Percentiles rank a stretch among this genome's conserved stretches.
Evolutionary conservation across 2,113 vertebrate species (phyloP).

Genomic region (Cottus gobio): DNA sequence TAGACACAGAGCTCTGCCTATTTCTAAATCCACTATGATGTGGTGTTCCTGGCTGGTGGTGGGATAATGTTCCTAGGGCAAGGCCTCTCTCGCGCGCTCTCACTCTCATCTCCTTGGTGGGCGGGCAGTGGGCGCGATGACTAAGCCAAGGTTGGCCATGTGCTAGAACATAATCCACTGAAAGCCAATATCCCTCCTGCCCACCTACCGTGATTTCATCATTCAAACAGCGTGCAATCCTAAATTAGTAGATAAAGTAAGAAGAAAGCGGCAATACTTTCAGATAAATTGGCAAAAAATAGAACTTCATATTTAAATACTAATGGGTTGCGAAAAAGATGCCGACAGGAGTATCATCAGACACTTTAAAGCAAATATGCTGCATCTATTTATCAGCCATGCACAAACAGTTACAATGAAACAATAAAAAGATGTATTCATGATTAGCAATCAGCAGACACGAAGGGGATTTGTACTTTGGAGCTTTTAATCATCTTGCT

Average conservation of each 20-base stretch:
- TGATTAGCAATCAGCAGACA: constrained; percentile 26
- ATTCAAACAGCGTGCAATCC: constrained; percentile 66
- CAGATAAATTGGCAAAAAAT: background rate
- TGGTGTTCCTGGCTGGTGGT: constrained; percentile 38
- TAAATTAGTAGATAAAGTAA: constrained; percentile 64
- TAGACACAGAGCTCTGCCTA: constrained; percentile 23
- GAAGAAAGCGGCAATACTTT: constrained; percentile 38
- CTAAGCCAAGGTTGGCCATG: constrained; percentile 80
- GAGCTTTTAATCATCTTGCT: constrained; percentile 31
- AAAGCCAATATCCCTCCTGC: constrained; percentile 77
- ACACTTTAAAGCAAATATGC: background rate
- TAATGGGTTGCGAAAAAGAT: background rate
- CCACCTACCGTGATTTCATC: constrained; percentile 76
- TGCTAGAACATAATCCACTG: constrained; percentile 77
- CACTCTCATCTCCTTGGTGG: constrained; percentile 75
- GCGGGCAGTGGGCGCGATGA: constrained; percentile 77
- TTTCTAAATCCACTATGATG: constrained; percentile 41
- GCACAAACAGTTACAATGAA: constrained; percentile 7
- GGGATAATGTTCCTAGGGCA: constrained; percentile 61
- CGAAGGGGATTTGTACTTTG: constrained; percentile 5
- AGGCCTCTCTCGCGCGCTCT: constrained; percentile 58
- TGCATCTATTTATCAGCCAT: background rate
- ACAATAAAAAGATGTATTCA: background rate
- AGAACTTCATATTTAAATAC: background rate
- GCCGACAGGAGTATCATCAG: background rate